Evolutionary conservation across 23 tunicate species (phyloP).

Genomic region (Styela plicata): DNA sequence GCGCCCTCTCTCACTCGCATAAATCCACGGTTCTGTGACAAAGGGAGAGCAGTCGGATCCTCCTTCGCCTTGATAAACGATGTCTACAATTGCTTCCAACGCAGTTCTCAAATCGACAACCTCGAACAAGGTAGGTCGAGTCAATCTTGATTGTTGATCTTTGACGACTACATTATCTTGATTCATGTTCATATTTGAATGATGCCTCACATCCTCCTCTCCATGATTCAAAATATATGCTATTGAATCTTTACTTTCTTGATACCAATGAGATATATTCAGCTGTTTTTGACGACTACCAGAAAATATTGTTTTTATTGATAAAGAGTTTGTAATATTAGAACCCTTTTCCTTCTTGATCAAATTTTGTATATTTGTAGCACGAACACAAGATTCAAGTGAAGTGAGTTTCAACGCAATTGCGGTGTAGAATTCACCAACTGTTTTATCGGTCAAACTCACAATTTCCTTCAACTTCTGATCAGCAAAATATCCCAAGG

Average conservation of each 20-base stretch:
- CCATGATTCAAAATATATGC: neutral
- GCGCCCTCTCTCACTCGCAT: neutral
- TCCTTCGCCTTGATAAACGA: slow-evolving; percentile 45
- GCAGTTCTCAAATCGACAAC: slow-evolving; percentile 30
- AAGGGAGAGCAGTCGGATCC: slow-evolving; percentile 34
- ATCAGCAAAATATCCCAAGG: neutral
- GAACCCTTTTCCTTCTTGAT: neutral
- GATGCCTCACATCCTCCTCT: neutral
- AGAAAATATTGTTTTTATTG: slow-evolving; percentile 34
- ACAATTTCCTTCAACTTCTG: neutral
- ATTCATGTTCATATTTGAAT: neutral
- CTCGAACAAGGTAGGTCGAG: slow-evolving; percentile 28
- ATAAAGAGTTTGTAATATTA: neutral
- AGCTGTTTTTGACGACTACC: slow-evolving; percentile 16
- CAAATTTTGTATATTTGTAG: neutral
- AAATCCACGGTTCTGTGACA: neutral
- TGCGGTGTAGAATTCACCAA: neutral
- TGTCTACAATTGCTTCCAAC: slow-evolving; percentile 37
- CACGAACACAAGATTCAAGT: slow-evolving; percentile 32
- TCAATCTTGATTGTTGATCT: neutral
- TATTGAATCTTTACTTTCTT: neutral
- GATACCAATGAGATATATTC: slow-evolving; percentile 45
- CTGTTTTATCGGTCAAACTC: neutral
- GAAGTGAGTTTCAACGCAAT: neutral
- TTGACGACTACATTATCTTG: slow-evolving; percentile 2